Conservation (phyloP, 2,113 vertebrate genomes). For the Hydrolagus affinis region DNA sequence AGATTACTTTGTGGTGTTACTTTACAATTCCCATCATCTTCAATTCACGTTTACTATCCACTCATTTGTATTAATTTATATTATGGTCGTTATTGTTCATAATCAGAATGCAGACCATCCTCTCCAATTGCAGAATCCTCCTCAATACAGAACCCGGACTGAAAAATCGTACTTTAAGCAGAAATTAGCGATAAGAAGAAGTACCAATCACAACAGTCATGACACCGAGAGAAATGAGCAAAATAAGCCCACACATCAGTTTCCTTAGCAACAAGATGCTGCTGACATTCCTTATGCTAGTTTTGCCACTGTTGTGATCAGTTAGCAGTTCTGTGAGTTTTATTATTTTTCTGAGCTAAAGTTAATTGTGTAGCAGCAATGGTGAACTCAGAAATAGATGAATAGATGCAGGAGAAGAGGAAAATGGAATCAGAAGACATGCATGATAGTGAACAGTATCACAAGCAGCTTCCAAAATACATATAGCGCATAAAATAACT, state of each 20-base stretch:
- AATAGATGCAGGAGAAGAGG: no score
- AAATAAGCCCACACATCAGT: conserved; percentile 25
- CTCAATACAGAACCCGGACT: no score
- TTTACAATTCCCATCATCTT: background rate
- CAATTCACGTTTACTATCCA: no score
- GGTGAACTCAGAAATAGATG: no score
- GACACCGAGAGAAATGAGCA: background rate
- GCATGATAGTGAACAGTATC: no score
- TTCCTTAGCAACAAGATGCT: conserved; percentile 16
- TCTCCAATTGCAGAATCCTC: background rate
- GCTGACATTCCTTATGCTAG: background rate
- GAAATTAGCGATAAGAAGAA: background rate
- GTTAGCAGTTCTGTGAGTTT: background rate
- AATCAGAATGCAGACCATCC: background rate
- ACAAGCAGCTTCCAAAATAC: no score
- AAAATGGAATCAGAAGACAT: no score
- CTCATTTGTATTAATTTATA: no score
- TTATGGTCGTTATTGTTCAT: no score
- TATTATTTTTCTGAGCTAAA: background rate
- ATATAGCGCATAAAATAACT: no score
- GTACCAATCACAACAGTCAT: background rate
- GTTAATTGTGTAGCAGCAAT: no score
- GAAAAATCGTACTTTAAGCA: background rate
- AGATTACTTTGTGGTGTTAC: background rate
- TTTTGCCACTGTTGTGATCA: background rate